A percentile compares a stretch with the other conserved stretches of the same genome.
Evolutionary conservation across 2,797 vertebrate species (phyloP).

Genomic region (Lutjanus campechanus): DNA sequence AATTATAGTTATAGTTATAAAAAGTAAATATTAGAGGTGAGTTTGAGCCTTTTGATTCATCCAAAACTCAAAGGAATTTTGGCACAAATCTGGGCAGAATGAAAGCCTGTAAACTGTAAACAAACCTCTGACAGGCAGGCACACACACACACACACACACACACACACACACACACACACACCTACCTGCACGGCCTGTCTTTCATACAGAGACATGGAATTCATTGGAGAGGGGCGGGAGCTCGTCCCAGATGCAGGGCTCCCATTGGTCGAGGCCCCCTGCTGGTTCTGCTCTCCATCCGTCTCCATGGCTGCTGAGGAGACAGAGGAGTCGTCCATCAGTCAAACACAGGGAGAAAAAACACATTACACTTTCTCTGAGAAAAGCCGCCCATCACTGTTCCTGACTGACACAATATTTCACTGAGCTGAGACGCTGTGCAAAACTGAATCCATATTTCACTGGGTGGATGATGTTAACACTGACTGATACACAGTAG

Average conservation of each 20-base stretch:
- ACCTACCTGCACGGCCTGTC: conserved; percentile 95
- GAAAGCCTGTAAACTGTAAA: neutral
- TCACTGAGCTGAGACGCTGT: neutral
- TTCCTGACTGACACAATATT: neutral
- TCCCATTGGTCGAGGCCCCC: conserved; percentile 89
- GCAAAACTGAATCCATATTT: neutral
- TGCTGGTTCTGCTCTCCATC: conserved; percentile 94
- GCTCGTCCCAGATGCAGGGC: conserved; percentile 89
- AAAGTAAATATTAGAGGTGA: no score
- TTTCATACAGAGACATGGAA: conserved; percentile 97
- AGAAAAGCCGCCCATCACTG: neutral
- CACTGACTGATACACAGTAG: neutral
- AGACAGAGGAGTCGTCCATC: conserved; percentile 40
- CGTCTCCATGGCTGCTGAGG: conserved; percentile 90
- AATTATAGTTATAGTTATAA: no score
- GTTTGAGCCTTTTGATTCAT: no score
- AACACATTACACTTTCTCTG: neutral
- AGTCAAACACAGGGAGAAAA: conserved; percentile 26
- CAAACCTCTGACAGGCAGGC: neutral
- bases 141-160: conserved; percentile 4
- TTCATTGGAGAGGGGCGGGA: conserved; percentile 93
- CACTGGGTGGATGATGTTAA: neutral
- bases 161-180: conserved; percentile 22
- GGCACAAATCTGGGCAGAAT: no score
- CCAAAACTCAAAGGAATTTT: no score